These are phyloP conservation scores for Hippocampus zosterae DNA, from an alignment of 2,113 vertebrate genomes.

Conservation along the genomic window DNA sequence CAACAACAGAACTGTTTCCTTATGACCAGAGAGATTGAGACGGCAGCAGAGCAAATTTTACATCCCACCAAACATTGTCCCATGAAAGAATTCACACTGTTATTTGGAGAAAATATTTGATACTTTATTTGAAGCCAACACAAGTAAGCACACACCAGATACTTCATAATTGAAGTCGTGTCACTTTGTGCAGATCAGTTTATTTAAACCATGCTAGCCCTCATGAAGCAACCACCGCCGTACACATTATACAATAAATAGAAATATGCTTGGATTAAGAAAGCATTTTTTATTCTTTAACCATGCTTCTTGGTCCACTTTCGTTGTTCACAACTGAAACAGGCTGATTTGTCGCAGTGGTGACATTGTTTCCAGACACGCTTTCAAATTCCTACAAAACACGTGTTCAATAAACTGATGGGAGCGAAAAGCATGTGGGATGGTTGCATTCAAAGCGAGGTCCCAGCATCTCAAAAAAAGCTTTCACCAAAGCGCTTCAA, in stretches of 20 bases:
- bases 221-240: slow-evolving; percentile 59
- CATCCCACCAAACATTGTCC: not conserved
- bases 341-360: slow-evolving; percentile 4
- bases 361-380: not conserved
- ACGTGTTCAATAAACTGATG: not conserved
- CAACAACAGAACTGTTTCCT: not conserved
- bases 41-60: not conserved
- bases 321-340: slow-evolving; percentile 21
- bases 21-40: not conserved
- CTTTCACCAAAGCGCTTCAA: not conserved
- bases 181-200: slow-evolving; percentile 69
- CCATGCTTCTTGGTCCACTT: slow-evolving; percentile 47
- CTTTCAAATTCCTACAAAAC: slow-evolving; percentile 23
- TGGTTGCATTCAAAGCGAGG: not conserved
- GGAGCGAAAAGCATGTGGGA: not conserved
- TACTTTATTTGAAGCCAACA: slow-evolving; percentile 63
- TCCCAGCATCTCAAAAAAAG: not conserved
- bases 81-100: slow-evolving; percentile 15
- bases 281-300: slow-evolving; percentile 49
- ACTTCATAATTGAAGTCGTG: slow-evolving; percentile 59
- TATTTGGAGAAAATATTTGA: slow-evolving; percentile 54
- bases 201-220: slow-evolving; percentile 68
- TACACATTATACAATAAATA: slow-evolving; percentile 52
- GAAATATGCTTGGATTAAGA: slow-evolving; percentile 52
- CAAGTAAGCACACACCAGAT: slow-evolving; percentile 60